phyloP scores from a whole-genome alignment of 2,888 invertebrate genomes.

The Elgonia sp. region DNA sequence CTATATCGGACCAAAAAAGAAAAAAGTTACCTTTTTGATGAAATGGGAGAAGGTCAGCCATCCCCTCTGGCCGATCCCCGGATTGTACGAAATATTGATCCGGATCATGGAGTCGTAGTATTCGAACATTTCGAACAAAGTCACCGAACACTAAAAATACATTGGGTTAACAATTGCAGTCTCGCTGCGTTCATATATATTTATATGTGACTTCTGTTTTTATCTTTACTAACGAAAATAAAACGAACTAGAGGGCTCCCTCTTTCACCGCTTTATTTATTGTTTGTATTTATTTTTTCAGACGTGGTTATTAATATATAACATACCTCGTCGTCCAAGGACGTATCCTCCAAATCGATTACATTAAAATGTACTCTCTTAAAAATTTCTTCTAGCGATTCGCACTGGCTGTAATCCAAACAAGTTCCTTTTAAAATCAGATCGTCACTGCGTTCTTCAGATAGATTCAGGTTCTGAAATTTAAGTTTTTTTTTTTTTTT shows the following conservation, averaged over 20 bases:
- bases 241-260: neutral
- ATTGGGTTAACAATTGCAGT: constrained; percentile 58
- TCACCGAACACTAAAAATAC: constrained; percentile 88
- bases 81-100: constrained; percentile 93
- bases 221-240: constrained; percentile 51
- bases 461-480: constrained; percentile 86
- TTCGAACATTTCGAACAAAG: constrained; percentile 96
- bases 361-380: constrained; percentile 92
- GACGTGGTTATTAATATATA: constrained; percentile 83
- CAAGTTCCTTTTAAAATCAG: constrained; percentile 89
- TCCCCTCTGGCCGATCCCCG: constrained; percentile 92
- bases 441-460: constrained; percentile 88
- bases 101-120: constrained; percentile 94
- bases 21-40: constrained; percentile 93
- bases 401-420: constrained; percentile 91
- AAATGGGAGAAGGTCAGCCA: constrained; percentile 95
- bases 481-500: constrained; percentile 25
- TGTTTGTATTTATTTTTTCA: constrained; percentile 44
- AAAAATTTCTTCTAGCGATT: constrained; percentile 94
- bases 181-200: neutral
- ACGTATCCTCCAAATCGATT: constrained; percentile 91
- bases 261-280: constrained; percentile 27
- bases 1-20: neutral
- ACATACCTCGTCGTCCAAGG: constrained; percentile 91
- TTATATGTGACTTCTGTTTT: constrained; percentile 44